Evolutionary conservation across 2,113 vertebrate genomes (phyloP).

Genomic region (Eira barbara): DNA sequence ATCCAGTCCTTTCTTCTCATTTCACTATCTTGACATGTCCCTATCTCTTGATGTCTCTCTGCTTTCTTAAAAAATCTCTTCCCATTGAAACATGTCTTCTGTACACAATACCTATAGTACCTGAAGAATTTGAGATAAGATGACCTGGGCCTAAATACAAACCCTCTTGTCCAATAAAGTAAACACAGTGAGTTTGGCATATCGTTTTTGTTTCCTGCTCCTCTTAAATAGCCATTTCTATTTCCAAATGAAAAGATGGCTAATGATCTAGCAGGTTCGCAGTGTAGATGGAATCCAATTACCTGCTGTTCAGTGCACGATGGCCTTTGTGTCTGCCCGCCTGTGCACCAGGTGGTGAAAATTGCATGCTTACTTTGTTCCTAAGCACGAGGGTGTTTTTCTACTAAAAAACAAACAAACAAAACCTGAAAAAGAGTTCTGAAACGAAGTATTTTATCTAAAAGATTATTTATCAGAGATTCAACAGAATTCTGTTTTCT

Average conservation of each 20-base stretch:
- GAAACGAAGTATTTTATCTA: background rate
- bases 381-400: constrained; percentile 44
- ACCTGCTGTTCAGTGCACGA: background rate
- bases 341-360: background rate
- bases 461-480: constrained; percentile 16
- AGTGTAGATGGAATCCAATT: constrained; percentile 27
- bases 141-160: background rate
- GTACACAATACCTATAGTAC: background rate
- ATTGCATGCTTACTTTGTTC: background rate
- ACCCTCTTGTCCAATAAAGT: background rate
- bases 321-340: constrained; percentile 22
- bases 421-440: background rate
- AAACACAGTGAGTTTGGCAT: background rate
- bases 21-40: background rate
- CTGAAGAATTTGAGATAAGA: background rate
- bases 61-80: background rate
- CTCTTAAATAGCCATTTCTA: background rate
- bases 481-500: background rate
- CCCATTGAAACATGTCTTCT: background rate
- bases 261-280: constrained; percentile 37
- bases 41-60: background rate
- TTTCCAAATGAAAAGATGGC: constrained; percentile 41
- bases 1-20: background rate
- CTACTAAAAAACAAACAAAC: background rate
- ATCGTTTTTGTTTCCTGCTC: background rate